These are phyloP conservation scores for Heteromyza rotundicornis DNA, from an alignment of 2,888 invertebrate species.

Conservation along the genomic window DNA sequence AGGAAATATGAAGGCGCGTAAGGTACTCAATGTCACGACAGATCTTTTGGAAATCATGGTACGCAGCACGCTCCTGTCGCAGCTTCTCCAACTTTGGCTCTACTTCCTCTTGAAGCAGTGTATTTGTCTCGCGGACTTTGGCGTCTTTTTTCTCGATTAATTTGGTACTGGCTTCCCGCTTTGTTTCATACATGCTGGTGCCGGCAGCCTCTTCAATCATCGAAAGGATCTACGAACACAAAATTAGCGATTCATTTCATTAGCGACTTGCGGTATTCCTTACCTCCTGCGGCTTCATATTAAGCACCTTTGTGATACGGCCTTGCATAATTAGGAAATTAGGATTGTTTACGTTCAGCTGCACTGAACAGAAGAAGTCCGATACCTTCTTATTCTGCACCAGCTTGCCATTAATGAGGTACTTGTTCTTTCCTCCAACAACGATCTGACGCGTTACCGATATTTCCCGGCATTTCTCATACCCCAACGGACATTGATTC, in stretches of 20 bases:
- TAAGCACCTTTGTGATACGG: constrained; percentile 96
- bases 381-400: constrained; percentile 89
- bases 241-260: constrained; percentile 3
- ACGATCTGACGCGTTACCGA: constrained; percentile 86
- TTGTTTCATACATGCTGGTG: constrained; percentile 94
- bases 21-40: constrained; percentile 85
- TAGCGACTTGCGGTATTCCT: constrained; percentile 25
- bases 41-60: constrained; percentile 85
- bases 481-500: constrained; percentile 85
- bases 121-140: constrained; percentile 84
- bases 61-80: constrained; percentile 82
- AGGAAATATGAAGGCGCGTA: constrained; percentile 67
- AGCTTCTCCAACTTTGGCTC: constrained; percentile 87
- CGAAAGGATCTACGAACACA: constrained; percentile 73
- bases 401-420: constrained; percentile 89
- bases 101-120: constrained; percentile 81
- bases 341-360: constrained; percentile 98
- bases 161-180: constrained; percentile 84
- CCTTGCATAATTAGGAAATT: constrained; percentile 99
- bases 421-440: constrained; percentile 90
- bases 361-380: constrained; percentile 95
- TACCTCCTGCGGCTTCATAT: constrained; percentile 98
- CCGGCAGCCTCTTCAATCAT: constrained; percentile 99
- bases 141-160: constrained; percentile 92
- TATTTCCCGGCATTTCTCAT: constrained; percentile 89